phyloP scores from a whole-genome alignment of 1,140 invertebrate genomes.

The Arctopsyche grandis region DNA sequence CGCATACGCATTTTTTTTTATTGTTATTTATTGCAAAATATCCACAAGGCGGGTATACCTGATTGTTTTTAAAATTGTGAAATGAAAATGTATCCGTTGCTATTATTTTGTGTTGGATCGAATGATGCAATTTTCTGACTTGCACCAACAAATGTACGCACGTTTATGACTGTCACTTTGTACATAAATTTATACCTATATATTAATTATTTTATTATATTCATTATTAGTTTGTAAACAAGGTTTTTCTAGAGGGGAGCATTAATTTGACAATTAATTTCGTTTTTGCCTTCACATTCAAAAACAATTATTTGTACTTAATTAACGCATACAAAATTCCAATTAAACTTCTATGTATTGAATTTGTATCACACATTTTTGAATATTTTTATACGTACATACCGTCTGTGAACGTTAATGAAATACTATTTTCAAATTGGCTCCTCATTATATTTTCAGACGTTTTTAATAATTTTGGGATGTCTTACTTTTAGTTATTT shows the following conservation, averaged over 20 bases:
- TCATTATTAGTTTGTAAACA: constrained; percentile 14
- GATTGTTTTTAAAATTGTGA: constrained; percentile 32
- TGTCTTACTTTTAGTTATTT: constrained; percentile 46
- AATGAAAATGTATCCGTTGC: constrained; percentile 37
- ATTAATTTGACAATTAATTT: not conserved
- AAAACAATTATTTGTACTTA: constrained; percentile 18
- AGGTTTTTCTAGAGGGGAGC: constrained; percentile 25
- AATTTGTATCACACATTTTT: not conserved
- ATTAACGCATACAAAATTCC: not conserved
- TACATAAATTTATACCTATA: constrained; percentile 4
- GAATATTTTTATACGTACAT: constrained; percentile 3
- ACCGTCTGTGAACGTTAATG: constrained; percentile 15
- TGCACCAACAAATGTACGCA: constrained; percentile 13
- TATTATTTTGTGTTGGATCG: constrained; percentile 26
- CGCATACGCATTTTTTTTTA: constrained; percentile 10
- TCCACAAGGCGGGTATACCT: constrained; percentile 30
- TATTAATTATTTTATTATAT: constrained; percentile 22
- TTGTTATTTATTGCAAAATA: constrained; percentile 19
- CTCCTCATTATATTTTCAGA: not conserved
- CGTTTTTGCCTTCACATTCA: not conserved
- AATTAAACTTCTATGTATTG: not conserved
- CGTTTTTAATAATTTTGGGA: constrained; percentile 7
- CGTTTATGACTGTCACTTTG: constrained; percentile 28
- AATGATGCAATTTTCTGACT: constrained; percentile 34
- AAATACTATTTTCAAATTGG: constrained; percentile 2